Percentiles rank a stretch among this genome's conserved stretches.
Evolutionary conservation across 2,113 vertebrate species (phyloP).

Genomic region (Oncorhynchus nerka): DNA sequence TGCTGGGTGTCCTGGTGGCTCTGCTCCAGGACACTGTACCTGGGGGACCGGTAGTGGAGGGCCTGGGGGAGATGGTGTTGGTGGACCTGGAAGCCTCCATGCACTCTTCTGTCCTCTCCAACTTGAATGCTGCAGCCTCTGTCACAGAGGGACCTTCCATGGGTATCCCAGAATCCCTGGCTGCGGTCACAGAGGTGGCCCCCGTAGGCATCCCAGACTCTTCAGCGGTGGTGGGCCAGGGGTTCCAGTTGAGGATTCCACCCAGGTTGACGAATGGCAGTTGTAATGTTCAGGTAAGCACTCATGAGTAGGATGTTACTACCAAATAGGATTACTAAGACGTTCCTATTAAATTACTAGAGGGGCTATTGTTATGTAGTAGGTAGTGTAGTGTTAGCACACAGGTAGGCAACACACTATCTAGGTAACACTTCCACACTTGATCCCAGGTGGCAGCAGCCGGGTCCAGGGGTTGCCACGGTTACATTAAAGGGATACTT

Average conservation of each 20-base stretch:
- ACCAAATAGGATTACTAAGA: too few species aligned
- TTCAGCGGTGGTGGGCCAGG: constrained; percentile 84
- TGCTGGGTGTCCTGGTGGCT: constrained; percentile 73
- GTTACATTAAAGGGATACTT: too few species aligned
- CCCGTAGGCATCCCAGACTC: constrained; percentile 85
- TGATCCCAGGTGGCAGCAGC: too few species aligned
- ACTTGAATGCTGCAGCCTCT: constrained; percentile 73
- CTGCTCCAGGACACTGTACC: constrained; percentile 69
- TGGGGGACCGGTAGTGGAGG: constrained; percentile 71
- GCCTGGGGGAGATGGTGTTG: constrained; percentile 77
- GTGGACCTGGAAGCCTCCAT: constrained; percentile 91
- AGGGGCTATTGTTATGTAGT: too few species aligned
- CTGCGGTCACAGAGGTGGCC: constrained; percentile 58
- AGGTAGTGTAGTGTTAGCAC: too few species aligned
- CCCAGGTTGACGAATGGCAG: constrained; percentile 73
- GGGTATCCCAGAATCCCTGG: constrained; percentile 77
- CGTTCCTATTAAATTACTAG: too few species aligned
- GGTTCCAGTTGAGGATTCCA: constrained; percentile 84
- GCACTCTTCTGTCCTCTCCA: constrained; percentile 82
- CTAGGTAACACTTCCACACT: too few species aligned
- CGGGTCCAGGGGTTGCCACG: too few species aligned
- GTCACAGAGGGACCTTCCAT: constrained; percentile 64
- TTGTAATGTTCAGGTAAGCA: constrained; percentile 66
- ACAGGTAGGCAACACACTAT: too few species aligned
- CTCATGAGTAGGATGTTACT: background rate